Evolutionary conservation across 2,888 invertebrate species (phyloP).

Genomic region (Caenorhabditis afra): DNA sequence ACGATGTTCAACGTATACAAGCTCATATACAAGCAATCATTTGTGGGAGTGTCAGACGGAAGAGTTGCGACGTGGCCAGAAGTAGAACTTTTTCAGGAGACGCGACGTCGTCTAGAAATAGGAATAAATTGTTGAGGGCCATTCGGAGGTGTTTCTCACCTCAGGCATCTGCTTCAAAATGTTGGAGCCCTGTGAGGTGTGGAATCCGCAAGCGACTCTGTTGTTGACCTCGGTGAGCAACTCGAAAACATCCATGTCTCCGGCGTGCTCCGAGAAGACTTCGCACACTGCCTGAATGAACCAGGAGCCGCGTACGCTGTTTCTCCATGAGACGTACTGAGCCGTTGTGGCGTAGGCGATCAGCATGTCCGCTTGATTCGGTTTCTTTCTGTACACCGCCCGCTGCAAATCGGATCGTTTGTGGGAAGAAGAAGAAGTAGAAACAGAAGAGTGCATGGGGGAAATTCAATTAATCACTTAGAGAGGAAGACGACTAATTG

Average conservation of each 20-base stretch:
- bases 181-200: constrained; percentile 48
- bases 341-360: constrained; percentile 79
- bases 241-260: constrained; percentile 67
- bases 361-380: constrained; percentile 79
- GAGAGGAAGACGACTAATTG: background rate
- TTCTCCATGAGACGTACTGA: constrained; percentile 80
- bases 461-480: constrained; percentile 9
- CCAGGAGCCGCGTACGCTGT: constrained; percentile 77
- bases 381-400: constrained; percentile 54
- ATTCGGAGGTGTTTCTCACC: constrained; percentile 12
- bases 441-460: background rate
- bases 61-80: constrained; percentile 71
- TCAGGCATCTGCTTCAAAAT: constrained; percentile 57
- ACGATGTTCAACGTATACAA: constrained; percentile 18
- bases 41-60: constrained; percentile 23
- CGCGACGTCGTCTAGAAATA: constrained; percentile 68
- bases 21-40: constrained; percentile 33
- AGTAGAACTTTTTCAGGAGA: constrained; percentile 78
- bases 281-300: constrained; percentile 80
- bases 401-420: constrained; percentile 15
- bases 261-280: constrained; percentile 64
- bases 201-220: constrained; percentile 56
- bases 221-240: constrained; percentile 72
- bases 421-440: background rate
- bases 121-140: background rate